These are phyloP conservation scores for Centropyge bicolor DNA, from an alignment of 2,797 vertebrate genomes.

Conservation along the genomic window DNA sequence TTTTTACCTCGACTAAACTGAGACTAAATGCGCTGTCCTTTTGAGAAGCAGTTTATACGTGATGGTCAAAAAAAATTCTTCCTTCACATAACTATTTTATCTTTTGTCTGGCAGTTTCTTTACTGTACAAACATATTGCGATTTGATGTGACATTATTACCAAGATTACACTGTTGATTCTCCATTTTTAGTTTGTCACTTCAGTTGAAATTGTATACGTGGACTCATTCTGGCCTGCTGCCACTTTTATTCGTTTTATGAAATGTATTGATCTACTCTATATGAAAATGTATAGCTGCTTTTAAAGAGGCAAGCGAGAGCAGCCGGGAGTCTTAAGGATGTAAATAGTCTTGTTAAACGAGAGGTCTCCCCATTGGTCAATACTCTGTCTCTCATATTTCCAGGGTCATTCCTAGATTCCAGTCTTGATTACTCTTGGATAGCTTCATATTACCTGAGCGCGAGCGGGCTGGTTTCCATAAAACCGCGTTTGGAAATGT, in stretches of 20 bases:
- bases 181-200: background rate
- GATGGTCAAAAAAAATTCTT: constrained; percentile 6
- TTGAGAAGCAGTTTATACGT: constrained; percentile 1
- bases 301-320: constrained; percentile 18
- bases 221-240: background rate
- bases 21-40: constrained; percentile 10
- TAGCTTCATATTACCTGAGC: constrained; percentile 25
- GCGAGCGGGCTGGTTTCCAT: constrained; percentile 11
- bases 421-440: constrained; percentile 31
- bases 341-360: constrained; percentile 31
- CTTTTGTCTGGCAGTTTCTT: background rate
- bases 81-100: background rate
- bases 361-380: constrained; percentile 4
- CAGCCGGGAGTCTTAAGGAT: constrained; percentile 5
- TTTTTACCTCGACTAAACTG: background rate
- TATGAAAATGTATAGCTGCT: constrained; percentile 16
- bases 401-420: constrained; percentile 44
- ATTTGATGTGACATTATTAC: background rate
- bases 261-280: constrained; percentile 19
- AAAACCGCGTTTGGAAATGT: constrained; percentile 37
- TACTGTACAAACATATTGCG: background rate
- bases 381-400: constrained; percentile 33
- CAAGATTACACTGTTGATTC: background rate
- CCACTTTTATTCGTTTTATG: background rate
- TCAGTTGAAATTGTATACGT: background rate